Conservation (phyloP, 2,797 vertebrate genomes). For the Gephyroberyx darwinii region DNA sequence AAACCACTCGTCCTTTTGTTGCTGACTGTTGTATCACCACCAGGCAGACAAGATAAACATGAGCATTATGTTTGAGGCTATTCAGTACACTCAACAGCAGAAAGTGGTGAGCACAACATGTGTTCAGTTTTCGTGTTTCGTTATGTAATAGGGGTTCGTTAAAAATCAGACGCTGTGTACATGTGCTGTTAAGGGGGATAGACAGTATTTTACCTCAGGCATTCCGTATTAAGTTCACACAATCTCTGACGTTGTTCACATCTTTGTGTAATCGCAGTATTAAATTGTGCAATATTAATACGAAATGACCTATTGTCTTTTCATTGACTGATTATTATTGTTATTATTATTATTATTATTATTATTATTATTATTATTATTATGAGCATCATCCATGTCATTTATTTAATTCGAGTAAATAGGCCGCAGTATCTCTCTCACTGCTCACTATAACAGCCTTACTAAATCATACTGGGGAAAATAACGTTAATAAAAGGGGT, state of each 20-base stretch:
- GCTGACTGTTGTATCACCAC: slow-evolving; percentile 60
- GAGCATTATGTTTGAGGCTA: slow-evolving; percentile 52
- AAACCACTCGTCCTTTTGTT: slow-evolving; percentile 55
- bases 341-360: slow-evolving; percentile 6
- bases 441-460: neutral
- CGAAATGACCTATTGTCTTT: slow-evolving; percentile 64
- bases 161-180: slow-evolving; percentile 71
- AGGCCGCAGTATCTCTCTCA: neutral
- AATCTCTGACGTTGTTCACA: slow-evolving; percentile 72
- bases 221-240: slow-evolving; percentile 71
- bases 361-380: slow-evolving; percentile 21
- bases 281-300: slow-evolving; percentile 82
- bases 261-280: slow-evolving; percentile 80
- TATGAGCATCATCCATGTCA: slow-evolving; percentile 22
- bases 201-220: slow-evolving; percentile 77
- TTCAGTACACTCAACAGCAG: slow-evolving; percentile 48
- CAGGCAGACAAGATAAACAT: slow-evolving; percentile 50
- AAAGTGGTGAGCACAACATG: slow-evolving; percentile 40
- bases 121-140: slow-evolving; percentile 61
- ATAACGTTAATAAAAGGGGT: neutral
- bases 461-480: neutral
- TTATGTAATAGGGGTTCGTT: slow-evolving; percentile 75
- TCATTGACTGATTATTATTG: slow-evolving; percentile 62
- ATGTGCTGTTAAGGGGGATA: slow-evolving; percentile 72
- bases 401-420: slow-evolving; percentile 8